Conservation (phyloP, 2,113 vertebrate species). For the Epinephelus lanceolatus region DNA sequence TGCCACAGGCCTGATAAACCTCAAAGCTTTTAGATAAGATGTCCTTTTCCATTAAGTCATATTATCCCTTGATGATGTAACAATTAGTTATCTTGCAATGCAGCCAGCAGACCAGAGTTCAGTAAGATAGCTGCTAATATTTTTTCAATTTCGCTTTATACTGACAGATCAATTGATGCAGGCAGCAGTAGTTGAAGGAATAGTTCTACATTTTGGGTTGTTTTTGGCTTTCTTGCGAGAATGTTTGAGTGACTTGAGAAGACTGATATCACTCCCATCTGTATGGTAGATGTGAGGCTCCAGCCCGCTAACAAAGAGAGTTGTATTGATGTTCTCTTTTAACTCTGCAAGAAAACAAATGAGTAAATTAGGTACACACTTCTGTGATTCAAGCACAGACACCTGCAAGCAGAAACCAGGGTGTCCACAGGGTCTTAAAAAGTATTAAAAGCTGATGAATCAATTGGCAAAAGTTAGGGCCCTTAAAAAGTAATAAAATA, state of each 20-base stretch:
- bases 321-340: not conserved
- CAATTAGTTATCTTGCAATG: not conserved
- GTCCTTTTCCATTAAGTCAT: slow-evolving; percentile 12
- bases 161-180: not conserved
- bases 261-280: not conserved
- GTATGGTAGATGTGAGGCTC: not conserved
- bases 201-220: not conserved
- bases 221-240: not conserved
- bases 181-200: not conserved
- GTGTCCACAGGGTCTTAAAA: no score
- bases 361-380: not conserved
- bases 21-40: slow-evolving; percentile 52
- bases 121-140: not conserved
- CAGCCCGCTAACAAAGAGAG: not conserved
- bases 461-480: no score
- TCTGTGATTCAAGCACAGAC: not conserved
- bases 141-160: not conserved
- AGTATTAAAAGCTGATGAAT: no score
- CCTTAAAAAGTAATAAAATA: no score
- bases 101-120: slow-evolving; percentile 26
- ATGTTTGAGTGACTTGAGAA: not conserved
- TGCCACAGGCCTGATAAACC: slow-evolving; percentile 22
- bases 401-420: not conserved
- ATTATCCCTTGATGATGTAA: slow-evolving; percentile 21
- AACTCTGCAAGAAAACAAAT: not conserved